Base-by-base conservation (phyloP, 2,888 invertebrate genomes). In the Agrotis clavis region DNA sequence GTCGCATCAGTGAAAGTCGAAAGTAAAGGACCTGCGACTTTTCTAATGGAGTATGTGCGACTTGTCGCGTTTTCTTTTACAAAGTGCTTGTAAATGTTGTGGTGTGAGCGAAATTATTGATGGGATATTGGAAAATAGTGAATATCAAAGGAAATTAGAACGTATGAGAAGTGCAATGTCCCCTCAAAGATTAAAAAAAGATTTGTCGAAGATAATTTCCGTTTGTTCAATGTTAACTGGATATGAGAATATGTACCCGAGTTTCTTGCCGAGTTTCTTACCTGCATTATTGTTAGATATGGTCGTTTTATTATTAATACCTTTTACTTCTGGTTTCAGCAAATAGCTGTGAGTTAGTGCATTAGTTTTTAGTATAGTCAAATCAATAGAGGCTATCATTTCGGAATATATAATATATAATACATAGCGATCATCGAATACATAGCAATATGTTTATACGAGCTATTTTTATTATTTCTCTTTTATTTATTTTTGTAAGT, bases 1-100 rank as follows among this genome's bases (percentile, higher is more conserved):
- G 76, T 79, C 65, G 74, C 79, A 83, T 86, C 83, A 90, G 95
- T 90, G 95, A 95, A 94, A 95, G 95, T 92, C 84, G 91, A 94
- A 95, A 95, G 95, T 92, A 84, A 86, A 90, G 91, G 91, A 90
- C 88, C 85, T 89, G 85, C 87, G 86, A 83, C 86, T 90, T 88
- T 89, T 87, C 89, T 88, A 88, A 82, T 82, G 88, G 86, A 86
- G 91, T 85, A 77, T 82, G 74, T 77, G 71, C 67, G 69, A 62
- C 71, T 54, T 73, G 61, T 57, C 59, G 53, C 45, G 56, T 71
- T 67, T 69, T 48, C 64, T 65, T 64, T 70, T 70, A 59, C n/a
- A 48, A 47, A 61, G 48, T 41, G 48, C 53, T 6, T 14, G 59
- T 35, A 35, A 64, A 51, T 35, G 30, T 30, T 9, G 48, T 35